These are phyloP conservation scores for Parthenolecanium corni DNA, from an alignment of 2,888 invertebrate genomes.

Conservation along the genomic window DNA sequence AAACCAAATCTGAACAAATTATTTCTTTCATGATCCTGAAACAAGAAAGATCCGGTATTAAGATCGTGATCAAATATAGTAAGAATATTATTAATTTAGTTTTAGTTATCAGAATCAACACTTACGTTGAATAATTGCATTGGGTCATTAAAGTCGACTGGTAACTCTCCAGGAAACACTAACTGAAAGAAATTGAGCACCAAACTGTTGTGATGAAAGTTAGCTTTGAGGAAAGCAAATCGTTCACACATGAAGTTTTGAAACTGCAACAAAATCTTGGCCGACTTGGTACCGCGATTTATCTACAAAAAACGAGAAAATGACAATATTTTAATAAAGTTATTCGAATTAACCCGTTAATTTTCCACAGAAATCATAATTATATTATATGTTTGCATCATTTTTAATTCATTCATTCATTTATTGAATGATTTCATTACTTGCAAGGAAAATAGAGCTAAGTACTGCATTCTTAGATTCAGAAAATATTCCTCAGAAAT, in stretches of 20 bases:
- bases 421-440: too few relatives aligned
- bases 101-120: not conserved
- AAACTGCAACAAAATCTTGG: constrained; percentile 20
- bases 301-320: not conserved
- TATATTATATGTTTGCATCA: too few relatives aligned
- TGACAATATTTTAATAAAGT: not conserved
- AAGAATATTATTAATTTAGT: not conserved
- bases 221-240: constrained; percentile 9
- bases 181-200: constrained; percentile 15
- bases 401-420: too few relatives aligned
- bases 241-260: constrained; percentile 22
- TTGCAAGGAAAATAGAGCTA: too few relatives aligned
- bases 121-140: constrained; percentile 11
- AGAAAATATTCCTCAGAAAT: too few relatives aligned
- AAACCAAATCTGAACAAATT: constrained; percentile 19
- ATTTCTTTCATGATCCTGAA: constrained; percentile 9
- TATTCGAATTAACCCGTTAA: too few relatives aligned
- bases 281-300: constrained; percentile 5
- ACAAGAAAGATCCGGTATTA: not conserved
- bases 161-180: constrained; percentile 10
- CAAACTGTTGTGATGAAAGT: constrained; percentile 1
- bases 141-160: not conserved
- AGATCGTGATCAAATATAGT: too few relatives aligned
- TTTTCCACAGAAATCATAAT: too few relatives aligned
- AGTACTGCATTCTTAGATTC: too few relatives aligned